A percentile compares a stretch with the other conserved stretches of the same genome.
These are phyloP conservation scores for Megaceryle torquata DNA, from an alignment of 2,113 vertebrate species.

Conservation along the genomic window DNA sequence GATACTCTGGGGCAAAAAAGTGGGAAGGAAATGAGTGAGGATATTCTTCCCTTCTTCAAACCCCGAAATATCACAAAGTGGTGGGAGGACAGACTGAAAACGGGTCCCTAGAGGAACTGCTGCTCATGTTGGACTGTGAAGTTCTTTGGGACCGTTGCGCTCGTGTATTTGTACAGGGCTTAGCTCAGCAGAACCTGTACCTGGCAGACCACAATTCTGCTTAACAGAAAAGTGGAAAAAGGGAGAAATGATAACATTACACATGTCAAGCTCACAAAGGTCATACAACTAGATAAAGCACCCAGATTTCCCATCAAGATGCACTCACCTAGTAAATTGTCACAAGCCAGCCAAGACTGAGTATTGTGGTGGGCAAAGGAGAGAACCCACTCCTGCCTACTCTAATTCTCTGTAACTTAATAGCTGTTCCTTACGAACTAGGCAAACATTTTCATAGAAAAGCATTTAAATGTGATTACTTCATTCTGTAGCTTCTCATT, in stretches of 20 bases:
- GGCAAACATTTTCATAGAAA: not conserved
- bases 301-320: not conserved
- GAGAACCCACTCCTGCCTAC: not conserved
- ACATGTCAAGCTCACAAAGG: not conserved
- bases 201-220: not conserved
- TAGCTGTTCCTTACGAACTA: not conserved
- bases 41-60: not conserved
- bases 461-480: conserved; percentile 74
- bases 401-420: not conserved
- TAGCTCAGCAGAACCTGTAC: not conserved
- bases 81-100: not conserved
- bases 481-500: conserved; percentile 83
- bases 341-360: not conserved
- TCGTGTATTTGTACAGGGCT: too few relatives aligned
- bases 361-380: not conserved
- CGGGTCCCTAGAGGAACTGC: not conserved
- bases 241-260: not conserved
- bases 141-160: not conserved
- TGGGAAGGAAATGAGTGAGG: not conserved
- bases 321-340: not conserved
- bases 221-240: not conserved
- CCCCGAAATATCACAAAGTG: too few relatives aligned
- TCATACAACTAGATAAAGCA: not conserved
- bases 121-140: not conserved
- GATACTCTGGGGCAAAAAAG: not conserved